phyloP scores from a whole-genome alignment of 1,140 invertebrate species.

The Cydia fagiglandana region DNA sequence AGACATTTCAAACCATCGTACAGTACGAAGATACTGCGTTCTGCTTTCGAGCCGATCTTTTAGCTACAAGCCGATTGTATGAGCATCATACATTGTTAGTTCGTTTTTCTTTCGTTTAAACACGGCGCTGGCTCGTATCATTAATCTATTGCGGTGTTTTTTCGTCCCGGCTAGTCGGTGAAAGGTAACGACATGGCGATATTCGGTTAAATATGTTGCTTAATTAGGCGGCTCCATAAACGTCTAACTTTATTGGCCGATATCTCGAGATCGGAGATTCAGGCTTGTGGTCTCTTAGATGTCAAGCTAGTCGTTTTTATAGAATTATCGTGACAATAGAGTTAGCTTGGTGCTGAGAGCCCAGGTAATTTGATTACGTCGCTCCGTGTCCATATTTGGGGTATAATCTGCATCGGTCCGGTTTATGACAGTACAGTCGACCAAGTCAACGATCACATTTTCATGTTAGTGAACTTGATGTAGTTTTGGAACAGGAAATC shows the following conservation, averaged over 20 bases:
- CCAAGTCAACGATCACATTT: background rate
- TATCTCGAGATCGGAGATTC: slow-evolving; percentile 43
- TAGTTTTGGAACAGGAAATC: no score
- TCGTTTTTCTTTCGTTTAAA: slow-evolving; percentile 51
- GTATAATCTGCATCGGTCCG: background rate
- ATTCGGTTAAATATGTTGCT: slow-evolving; percentile 65
- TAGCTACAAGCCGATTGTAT: slow-evolving; percentile 35
- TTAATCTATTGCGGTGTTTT: slow-evolving; percentile 74
- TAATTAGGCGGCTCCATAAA: slow-evolving; percentile 68
- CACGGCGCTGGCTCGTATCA: slow-evolving; percentile 70
- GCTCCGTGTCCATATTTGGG: background rate
- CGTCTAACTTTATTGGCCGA: slow-evolving; percentile 58
- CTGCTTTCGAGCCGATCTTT: slow-evolving; percentile 47
- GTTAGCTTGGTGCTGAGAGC: background rate
- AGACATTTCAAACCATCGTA: background rate
- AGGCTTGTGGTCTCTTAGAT: slow-evolving; percentile 31
- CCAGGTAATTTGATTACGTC: background rate
- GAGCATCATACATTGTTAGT: slow-evolving; percentile 15
- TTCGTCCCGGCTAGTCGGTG: slow-evolving; percentile 50
- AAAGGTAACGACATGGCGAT: slow-evolving; percentile 66
- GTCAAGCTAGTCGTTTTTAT: background rate
- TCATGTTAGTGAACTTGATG: no score
- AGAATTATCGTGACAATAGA: slow-evolving; percentile 11
- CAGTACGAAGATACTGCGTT: slow-evolving; percentile 3
- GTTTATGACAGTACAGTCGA: slow-evolving; percentile 4